phyloP scores from a whole-genome alignment of 2,113 vertebrate species.

The Agapornis roseicollis region DNA sequence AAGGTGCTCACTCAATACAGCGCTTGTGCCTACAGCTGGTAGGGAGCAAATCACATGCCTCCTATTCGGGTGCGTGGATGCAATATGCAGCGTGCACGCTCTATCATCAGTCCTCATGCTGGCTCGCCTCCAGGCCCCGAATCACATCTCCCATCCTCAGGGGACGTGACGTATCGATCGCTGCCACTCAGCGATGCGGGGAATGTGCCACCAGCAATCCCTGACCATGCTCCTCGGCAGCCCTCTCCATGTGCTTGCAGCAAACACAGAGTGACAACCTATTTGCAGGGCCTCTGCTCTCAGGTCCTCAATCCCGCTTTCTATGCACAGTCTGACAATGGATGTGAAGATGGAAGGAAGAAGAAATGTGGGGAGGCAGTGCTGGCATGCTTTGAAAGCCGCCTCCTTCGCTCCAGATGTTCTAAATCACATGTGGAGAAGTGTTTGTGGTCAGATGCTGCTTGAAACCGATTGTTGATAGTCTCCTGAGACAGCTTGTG shows the following conservation, averaged over 20 bases:
- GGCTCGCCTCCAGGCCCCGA: neutral
- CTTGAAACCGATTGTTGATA: conserved; percentile 75
- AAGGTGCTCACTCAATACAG: neutral
- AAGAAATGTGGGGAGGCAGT: neutral
- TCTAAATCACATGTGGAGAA: conserved; percentile 74
- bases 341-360: neutral
- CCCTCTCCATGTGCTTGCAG: fast-evolving
- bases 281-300: neutral
- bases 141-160: neutral
- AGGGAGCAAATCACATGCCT: fast-evolving
- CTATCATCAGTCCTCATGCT: neutral
- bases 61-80: neutral
- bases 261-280: too few relatives aligned
- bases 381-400: neutral
- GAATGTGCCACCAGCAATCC: neutral
- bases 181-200: neutral
- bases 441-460: conserved; percentile 74
- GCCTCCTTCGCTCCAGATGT: conserved; percentile 68
- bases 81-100: neutral
- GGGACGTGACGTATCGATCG: neutral
- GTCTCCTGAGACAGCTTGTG: conserved; percentile 77
- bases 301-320: neutral
- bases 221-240: fast-evolving
- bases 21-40: neutral
- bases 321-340: neutral